Conservation (phyloP, 1,140 invertebrate genomes). For the Drosophila nebulosa region DNA sequence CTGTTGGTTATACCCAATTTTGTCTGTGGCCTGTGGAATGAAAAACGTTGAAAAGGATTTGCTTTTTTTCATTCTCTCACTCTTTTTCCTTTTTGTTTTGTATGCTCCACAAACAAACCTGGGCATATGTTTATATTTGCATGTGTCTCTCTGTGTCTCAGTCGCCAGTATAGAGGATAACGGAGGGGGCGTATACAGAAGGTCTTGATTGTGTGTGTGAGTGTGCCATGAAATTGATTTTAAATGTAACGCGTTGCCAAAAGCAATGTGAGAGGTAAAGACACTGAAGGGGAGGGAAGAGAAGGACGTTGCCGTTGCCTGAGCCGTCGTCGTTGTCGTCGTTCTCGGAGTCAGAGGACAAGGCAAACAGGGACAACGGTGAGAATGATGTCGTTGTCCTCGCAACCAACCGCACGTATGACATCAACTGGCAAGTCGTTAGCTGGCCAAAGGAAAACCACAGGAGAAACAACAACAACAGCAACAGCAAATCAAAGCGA, state of each 20-base stretch:
- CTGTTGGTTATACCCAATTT: background rate
- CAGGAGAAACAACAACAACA: conserved; percentile 44
- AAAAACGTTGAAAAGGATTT: conserved; percentile 17
- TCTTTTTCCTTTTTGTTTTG: conserved; percentile 22
- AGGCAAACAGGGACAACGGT: conserved; percentile 24
- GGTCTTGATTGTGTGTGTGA: conserved; percentile 13
- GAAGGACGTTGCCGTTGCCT: no score
- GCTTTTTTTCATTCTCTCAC: background rate
- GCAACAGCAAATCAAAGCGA: conserved; percentile 67
- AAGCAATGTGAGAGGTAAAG: conserved; percentile 38
- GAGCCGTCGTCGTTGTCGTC: no score
- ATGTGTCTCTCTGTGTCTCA: conserved; percentile 38
- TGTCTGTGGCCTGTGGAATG: background rate
- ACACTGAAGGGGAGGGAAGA: background rate
- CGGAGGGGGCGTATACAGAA: conserved; percentile 20
- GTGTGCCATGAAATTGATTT: conserved; percentile 70
- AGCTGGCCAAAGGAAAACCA: conserved; percentile 48
- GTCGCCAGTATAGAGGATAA: background rate
- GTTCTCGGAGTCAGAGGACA: background rate
- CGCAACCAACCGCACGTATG: conserved; percentile 54
- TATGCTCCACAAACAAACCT: conserved; percentile 20
- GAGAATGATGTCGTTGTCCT: conserved; percentile 36
- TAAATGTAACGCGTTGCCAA: conserved; percentile 57
- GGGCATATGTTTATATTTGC: conserved; percentile 63
- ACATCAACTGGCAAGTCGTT: conserved; percentile 75